Conservation (phyloP, 2,888 invertebrate genomes). For the Drosophila longiperda region DNA sequence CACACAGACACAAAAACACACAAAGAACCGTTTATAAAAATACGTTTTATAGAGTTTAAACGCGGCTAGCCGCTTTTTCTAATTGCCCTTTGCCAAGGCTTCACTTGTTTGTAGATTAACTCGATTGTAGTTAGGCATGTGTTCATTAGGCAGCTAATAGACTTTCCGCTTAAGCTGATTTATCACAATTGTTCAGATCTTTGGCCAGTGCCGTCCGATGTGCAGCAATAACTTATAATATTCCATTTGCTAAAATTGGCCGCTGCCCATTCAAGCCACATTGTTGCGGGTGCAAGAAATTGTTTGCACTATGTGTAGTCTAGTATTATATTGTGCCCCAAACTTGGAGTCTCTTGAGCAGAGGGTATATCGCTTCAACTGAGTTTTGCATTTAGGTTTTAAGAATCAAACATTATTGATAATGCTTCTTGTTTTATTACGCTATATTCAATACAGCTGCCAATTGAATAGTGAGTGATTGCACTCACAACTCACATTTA, state of each 20-base stretch:
- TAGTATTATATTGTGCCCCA: constrained; percentile 44
- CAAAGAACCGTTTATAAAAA: constrained; percentile 50
- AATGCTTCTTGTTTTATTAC: constrained; percentile 25
- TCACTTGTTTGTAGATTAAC: constrained; percentile 17
- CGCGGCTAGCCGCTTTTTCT: constrained; percentile 39
- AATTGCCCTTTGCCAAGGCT: constrained; percentile 42
- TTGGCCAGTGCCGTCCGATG: constrained; percentile 52
- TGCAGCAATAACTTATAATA: neutral
- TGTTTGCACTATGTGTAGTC: constrained; percentile 30
- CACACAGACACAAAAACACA: constrained; percentile 29
- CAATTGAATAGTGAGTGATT: constrained; percentile 41
- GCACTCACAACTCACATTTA: constrained; percentile 23
- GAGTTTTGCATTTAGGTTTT: constrained; percentile 51
- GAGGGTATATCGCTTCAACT: constrained; percentile 46
- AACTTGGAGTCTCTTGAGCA: constrained; percentile 26
- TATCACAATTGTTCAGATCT: constrained; percentile 39
- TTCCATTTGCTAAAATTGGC: constrained; percentile 12
- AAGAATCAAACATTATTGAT: constrained; percentile 42
- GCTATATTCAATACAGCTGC: constrained; percentile 53
- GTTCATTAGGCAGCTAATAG: constrained; percentile 31
- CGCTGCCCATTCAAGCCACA: constrained; percentile 25
- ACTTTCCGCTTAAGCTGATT: constrained; percentile 44
- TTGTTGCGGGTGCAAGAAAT: constrained; percentile 6
- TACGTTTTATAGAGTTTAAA: constrained; percentile 57
- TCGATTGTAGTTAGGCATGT: constrained; percentile 2